Conservation (phyloP, 1,140 invertebrate species). For the Copidosoma floridanum region DNA sequence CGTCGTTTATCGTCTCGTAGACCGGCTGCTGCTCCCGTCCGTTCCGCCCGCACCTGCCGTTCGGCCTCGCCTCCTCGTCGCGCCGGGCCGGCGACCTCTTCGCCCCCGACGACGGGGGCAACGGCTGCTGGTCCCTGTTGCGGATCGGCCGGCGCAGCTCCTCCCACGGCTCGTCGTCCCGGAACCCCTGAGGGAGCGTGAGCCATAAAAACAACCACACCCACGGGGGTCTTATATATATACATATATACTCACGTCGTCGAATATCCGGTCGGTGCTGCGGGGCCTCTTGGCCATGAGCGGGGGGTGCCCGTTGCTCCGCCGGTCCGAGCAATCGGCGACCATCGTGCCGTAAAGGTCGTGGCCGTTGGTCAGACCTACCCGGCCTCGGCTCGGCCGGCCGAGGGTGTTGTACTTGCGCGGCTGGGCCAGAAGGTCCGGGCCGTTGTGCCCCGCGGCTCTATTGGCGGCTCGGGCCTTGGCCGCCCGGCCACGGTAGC, state of each 20-base stretch:
- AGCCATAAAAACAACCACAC: too few species aligned
- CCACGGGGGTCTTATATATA: too few species aligned
- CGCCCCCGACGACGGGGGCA: neutral
- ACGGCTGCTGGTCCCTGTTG: neutral
- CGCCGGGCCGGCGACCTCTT: neutral
- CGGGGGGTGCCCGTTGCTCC: neutral
- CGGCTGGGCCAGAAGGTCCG: neutral
- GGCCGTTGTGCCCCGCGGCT: neutral
- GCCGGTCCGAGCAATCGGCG: neutral
- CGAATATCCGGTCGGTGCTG: conserved; percentile 13
- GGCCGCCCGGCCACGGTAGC: conserved; percentile 42
- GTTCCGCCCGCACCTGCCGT: neutral
- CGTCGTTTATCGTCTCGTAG: conserved; percentile 5
- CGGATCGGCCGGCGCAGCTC: neutral
- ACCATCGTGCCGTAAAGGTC: neutral
- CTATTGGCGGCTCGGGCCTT: conserved; percentile 35
- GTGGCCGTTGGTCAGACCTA: neutral
- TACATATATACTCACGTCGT: conserved; percentile 1
- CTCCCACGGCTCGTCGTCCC: neutral
- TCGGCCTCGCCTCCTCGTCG: neutral
- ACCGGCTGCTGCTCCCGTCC: neutral
- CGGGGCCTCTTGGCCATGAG: conserved; percentile 2
- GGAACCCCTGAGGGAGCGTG: neutral
- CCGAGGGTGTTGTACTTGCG: conserved; percentile 23
- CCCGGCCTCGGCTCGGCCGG: neutral